Evolutionary conservation across 2,113 vertebrate species (phyloP), one percentile per base, ranked within the genome.

Genomic region (Bostrychus sinensis): DNA sequence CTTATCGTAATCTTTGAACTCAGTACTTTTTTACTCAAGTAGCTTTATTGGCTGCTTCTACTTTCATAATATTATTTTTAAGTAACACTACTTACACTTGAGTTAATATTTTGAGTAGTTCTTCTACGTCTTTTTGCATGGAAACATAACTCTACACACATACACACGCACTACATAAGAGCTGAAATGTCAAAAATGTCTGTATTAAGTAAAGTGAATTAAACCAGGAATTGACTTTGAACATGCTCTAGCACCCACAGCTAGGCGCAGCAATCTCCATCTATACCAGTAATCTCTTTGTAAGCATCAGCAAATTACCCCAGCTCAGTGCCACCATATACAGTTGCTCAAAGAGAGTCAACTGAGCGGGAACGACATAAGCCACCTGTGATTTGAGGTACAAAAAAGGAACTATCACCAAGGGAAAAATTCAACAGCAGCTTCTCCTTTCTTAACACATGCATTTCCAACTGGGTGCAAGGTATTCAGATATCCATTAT

Each of bases 401-500:
- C 79, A 81, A 82, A 88, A 73, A 56, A 25, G 45, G 54, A 59
- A 25, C 56, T 43, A 60, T 72, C 75, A 41, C 81, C 76, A 20
- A 36, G 46, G 60, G 66, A 72, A 62, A 75, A 76, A 76, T 64
- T 75, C 51, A 76, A 78, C 66, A 83, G 53, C 45, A 39, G 50
- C 75, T 58, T 73, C 60, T n/a, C 71, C 51, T 77, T 83, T 75
- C 70, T 73, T 71, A 76, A 72, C 46, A 43, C 70, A 73, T 63
- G 58, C 65, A 68, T 75, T 84, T 71, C 70, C 61, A 77, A 64
- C 66, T 56, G 54, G 0, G 51, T 72, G 68, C 36, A 56, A 62
- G 70, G 75, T 82, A 89, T 89, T 87, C 76, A 88, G 76, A 84
- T 87, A 87, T 85, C 83, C 74, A 74, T 84, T 85, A 82, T 88